Evolutionary conservation across 2,113 vertebrate species (phyloP).

Genomic region (Ctenodactylus gundi): DNA sequence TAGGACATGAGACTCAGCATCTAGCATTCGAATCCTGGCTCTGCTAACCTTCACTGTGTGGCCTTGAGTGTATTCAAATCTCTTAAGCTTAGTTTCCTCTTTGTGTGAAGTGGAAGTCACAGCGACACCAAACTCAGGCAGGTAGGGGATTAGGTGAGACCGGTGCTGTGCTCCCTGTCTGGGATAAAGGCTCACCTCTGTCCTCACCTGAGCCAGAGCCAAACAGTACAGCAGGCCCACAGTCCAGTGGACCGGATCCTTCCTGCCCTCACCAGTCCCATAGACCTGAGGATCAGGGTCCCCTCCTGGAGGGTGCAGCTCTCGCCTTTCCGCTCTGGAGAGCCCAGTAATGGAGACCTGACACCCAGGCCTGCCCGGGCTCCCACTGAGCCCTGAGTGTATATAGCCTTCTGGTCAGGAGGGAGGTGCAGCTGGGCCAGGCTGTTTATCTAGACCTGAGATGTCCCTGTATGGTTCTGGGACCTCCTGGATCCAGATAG

Average conservation of each 20-base stretch:
- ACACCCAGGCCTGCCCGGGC: neutral
- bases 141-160: neutral
- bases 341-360: neutral
- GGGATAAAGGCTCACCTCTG: neutral
- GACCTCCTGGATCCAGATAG: neutral
- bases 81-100: neutral
- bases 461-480: neutral
- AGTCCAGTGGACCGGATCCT: accelerated
- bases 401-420: no score
- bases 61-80: slow-evolving; percentile 17
- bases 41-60: neutral
- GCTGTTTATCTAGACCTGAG: neutral
- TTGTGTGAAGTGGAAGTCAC: neutral
- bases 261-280: accelerated
- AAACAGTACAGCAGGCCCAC: neutral
- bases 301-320: no score
- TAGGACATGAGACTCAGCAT: neutral
- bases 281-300: neutral
- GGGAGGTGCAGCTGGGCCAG: neutral
- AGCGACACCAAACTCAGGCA: neutral
- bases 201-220: neutral
- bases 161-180: neutral
- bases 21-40: slow-evolving; percentile 4
- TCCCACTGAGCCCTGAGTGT: neutral
- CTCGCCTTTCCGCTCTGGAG: no score